A percentile compares a stretch with the other conserved stretches of the same genome.
Conservation (phyloP, 2,888 invertebrate species). For the Drosophila neotestacea region DNA sequence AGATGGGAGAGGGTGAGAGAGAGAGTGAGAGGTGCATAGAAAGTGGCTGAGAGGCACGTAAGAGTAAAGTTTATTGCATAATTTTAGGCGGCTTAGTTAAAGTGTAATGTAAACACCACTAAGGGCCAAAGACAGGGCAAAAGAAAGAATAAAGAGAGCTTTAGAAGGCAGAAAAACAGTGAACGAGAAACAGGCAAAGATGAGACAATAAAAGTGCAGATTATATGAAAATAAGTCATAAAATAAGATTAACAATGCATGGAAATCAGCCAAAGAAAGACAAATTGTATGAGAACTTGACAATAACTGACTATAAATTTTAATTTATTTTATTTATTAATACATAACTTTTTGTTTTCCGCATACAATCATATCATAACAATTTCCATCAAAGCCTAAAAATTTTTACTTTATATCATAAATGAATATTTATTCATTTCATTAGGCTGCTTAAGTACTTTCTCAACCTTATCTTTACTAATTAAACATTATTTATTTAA, state of each 20-base stretch:
- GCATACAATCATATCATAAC: no score
- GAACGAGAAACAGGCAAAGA: conserved; percentile 17
- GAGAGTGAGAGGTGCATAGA: conserved; percentile 16
- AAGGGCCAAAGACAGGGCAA: conserved; percentile 19
- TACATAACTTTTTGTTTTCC: no score
- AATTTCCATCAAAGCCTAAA: no score
- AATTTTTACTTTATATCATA: no score
- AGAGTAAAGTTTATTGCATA: conserved; percentile 81
- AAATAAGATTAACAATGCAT: conserved; percentile 2
- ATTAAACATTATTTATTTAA: background rate
- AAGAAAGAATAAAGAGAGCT: conserved; percentile 18
- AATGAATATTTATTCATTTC: no score
- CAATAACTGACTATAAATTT: no score
- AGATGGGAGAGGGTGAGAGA: background rate
- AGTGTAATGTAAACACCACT: conserved; percentile 76
- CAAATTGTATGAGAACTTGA: background rate
- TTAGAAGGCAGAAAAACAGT: background rate
- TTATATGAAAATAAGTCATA: conserved; percentile 53
- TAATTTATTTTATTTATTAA: no score
- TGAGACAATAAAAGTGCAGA: conserved; percentile 76
- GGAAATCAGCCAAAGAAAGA: background rate
- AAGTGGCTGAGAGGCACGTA: conserved; percentile 69
- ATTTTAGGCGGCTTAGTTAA: conserved; percentile 76
- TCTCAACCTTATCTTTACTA: background rate
- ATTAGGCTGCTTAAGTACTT: no score